Evolutionary conservation across 2,113 vertebrate genomes (phyloP).

Genomic region (Serinus canaria): DNA sequence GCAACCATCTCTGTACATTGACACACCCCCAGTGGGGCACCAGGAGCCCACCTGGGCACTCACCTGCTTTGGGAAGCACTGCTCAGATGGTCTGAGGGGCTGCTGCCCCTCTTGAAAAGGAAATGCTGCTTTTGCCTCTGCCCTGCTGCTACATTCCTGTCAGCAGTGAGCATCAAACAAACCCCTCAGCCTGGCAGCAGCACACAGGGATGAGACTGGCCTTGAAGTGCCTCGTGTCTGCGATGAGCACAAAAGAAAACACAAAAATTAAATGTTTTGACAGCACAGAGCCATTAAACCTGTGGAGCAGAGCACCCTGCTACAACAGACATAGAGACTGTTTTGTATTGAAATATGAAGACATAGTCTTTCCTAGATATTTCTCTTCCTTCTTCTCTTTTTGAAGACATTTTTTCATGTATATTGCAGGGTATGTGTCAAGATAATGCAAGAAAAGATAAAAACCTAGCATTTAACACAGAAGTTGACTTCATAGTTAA

Average conservation of each 20-base stretch:
- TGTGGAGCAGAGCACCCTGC: not conserved
- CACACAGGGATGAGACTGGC: accelerated
- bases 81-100: not conserved
- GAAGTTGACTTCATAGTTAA: not conserved
- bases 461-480: not conserved
- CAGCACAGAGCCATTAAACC: not conserved
- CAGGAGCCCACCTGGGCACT: not conserved
- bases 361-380: not conserved
- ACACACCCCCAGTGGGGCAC: accelerated
- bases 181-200: not conserved
- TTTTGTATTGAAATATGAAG: not conserved
- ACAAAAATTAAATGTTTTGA: not conserved
- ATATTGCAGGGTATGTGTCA: not conserved
- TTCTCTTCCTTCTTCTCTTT: not conserved
- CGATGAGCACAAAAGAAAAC: not conserved
- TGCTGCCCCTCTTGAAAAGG: not conserved
- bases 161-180: not conserved
- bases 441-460: not conserved
- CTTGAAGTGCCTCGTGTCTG: not conserved
- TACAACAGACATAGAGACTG: not conserved
- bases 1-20: not conserved
- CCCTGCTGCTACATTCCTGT: not conserved
- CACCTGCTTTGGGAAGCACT: not conserved
- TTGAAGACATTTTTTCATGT: not conserved
- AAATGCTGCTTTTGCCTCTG: not conserved